These are phyloP conservation scores for Phalangium opilio DNA, from an alignment of 2,888 invertebrate species.

Conservation along the genomic window DNA sequence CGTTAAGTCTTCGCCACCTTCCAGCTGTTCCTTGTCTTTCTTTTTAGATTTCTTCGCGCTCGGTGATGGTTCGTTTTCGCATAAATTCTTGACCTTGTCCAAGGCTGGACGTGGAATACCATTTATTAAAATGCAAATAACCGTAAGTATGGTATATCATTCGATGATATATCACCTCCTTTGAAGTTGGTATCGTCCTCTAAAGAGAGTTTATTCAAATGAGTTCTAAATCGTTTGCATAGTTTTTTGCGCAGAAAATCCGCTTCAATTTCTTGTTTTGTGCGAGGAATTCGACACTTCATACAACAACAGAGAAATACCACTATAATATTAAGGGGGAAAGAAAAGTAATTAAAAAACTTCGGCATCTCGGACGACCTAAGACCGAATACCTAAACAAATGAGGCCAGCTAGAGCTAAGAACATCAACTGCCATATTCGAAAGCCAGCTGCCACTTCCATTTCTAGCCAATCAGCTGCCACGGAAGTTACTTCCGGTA, in stretches of 20 bases:
- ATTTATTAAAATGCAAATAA: too few relatives aligned
- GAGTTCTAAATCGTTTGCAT: constrained; percentile 62
- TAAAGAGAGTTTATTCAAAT: constrained; percentile 67
- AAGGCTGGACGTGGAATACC: too few relatives aligned
- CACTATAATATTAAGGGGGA: constrained; percentile 39
- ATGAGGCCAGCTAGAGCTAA: constrained; percentile 48
- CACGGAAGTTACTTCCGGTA: too few relatives aligned
- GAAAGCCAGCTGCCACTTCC: constrained; percentile 47
- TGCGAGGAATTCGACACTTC: constrained; percentile 76
- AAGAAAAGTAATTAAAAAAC: constrained; percentile 3
- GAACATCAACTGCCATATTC: constrained; percentile 68
- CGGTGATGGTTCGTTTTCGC: too few relatives aligned
- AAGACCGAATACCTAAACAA: constrained; percentile 40
- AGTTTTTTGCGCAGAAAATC: constrained; percentile 72
- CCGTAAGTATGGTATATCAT: too few relatives aligned
- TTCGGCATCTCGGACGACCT: too few relatives aligned
- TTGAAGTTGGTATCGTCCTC: constrained; percentile 39
- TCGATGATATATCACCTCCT: too few relatives aligned
- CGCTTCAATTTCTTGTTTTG: constrained; percentile 88
- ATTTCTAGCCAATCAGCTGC: constrained; percentile 52
- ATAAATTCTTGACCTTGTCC: too few relatives aligned
- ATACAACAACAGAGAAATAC: constrained; percentile 78
- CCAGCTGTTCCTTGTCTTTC: too few relatives aligned
- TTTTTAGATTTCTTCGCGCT: too few relatives aligned
- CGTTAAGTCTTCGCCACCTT: too few relatives aligned